Conservation (phyloP, 2,888 invertebrate genomes). For the Lymantria dispar region DNA sequence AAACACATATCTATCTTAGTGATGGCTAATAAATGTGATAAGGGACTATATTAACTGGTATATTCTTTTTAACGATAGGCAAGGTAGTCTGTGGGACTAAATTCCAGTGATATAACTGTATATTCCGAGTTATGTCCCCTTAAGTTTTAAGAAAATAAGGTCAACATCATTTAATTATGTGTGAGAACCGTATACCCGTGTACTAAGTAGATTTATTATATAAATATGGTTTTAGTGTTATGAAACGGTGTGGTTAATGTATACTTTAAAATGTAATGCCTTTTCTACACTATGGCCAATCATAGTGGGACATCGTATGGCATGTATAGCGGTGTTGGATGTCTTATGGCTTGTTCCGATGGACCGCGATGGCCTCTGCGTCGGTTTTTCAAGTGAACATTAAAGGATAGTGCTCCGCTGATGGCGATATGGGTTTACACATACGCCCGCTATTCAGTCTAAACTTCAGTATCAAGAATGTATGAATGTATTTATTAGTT, state of each 20-base stretch:
- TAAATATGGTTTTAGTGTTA: constrained; percentile 2
- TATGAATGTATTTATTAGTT: no score
- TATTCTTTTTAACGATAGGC: constrained; percentile 37
- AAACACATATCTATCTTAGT: constrained; percentile 38
- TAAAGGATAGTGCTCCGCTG: no score
- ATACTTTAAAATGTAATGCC: neutral
- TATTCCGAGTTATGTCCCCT: constrained; percentile 20
- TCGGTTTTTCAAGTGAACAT: no score
- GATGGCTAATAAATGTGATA: constrained; percentile 54
- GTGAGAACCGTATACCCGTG: constrained; percentile 18
- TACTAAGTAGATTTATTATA: constrained; percentile 9
- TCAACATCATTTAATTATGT: constrained; percentile 25
- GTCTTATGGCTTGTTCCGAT: no score
- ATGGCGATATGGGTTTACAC: no score
- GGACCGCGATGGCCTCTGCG: no score
- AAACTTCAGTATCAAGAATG: no score
- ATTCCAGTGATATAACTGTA: constrained; percentile 23
- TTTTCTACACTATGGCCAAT: no score
- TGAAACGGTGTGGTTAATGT: neutral
- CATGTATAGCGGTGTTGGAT: no score
- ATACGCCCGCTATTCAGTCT: no score
- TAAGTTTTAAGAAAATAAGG: constrained; percentile 21
- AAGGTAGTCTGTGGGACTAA: constrained; percentile 30
- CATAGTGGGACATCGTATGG: no score
- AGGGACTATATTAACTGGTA: constrained; percentile 48